These are phyloP conservation scores for Dasypolia templi DNA, from an alignment of 2,888 invertebrate genomes.

Conservation along the genomic window DNA sequence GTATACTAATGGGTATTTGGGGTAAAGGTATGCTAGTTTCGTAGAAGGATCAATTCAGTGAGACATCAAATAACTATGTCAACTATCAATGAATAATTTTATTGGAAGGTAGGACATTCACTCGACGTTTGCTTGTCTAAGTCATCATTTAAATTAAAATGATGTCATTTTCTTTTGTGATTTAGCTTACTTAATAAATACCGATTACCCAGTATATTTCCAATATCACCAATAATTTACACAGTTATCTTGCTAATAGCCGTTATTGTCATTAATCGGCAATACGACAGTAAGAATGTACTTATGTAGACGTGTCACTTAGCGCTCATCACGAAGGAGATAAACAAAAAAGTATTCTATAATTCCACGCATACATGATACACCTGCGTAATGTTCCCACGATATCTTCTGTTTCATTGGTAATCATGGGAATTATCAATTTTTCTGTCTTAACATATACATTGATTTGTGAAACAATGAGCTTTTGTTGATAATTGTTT, in stretches of 20 bases:
- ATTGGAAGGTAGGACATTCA: not conserved
- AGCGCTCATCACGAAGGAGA: conserved; percentile 47
- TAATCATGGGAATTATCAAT: conserved; percentile 81
- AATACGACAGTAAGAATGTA: conserved; percentile 52
- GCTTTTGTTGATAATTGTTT: conserved; percentile 29
- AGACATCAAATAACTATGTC: not conserved
- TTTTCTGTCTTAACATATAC: conserved; percentile 69
- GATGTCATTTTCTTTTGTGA: not conserved
- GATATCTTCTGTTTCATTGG: conserved; percentile 77
- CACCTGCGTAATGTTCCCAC: conserved; percentile 85
- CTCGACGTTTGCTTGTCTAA: not conserved
- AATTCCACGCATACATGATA: conserved; percentile 70
- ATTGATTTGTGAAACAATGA: conserved; percentile 61
- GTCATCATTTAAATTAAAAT: not conserved
- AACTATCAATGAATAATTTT: not conserved
- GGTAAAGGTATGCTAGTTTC: not conserved
- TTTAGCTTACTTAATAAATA: not conserved
- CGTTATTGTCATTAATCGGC: conserved; percentile 40
- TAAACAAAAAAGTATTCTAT: conserved; percentile 73
- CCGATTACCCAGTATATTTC: conserved; percentile 9
- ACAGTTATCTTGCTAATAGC: conserved; percentile 26
- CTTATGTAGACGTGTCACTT: conserved; percentile 59
- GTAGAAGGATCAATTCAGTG: not conserved
- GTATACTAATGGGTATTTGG: not conserved
- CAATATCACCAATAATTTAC: conserved; percentile 12